phyloP scores from a whole-genome alignment of 2,797 vertebrate species.

The Podarcis siculus region DNA sequence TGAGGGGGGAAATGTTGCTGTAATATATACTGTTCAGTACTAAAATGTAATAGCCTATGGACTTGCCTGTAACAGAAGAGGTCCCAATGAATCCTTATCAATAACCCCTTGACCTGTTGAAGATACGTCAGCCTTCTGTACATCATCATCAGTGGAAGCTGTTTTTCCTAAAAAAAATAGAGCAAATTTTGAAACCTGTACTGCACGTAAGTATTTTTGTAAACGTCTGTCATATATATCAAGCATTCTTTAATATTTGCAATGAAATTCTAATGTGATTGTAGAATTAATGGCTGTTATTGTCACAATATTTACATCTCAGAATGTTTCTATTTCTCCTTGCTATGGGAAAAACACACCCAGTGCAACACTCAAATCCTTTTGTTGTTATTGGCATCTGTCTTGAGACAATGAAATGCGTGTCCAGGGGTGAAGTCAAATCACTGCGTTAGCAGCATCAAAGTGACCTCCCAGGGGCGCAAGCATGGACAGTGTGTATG shows the following conservation, averaged over 20 bases:
- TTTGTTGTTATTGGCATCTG: neutral
- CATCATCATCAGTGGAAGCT: constrained; percentile 92
- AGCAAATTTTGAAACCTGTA: constrained; percentile 34
- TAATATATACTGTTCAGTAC: constrained; percentile 12
- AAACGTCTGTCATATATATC: neutral
- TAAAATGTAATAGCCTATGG: neutral
- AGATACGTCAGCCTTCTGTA: constrained; percentile 98
- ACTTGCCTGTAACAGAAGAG: constrained; percentile 93
- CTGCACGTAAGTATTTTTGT: neutral
- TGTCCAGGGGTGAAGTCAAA: too few species aligned
- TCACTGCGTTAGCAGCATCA: too few species aligned
- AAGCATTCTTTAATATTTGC: accelerated
- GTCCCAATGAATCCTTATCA: constrained; percentile 98
- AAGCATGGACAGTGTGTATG: too few species aligned
- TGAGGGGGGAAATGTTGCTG: neutral
- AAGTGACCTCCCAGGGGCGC: too few species aligned
- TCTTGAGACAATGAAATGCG: too few species aligned
- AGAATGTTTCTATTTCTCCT: neutral
- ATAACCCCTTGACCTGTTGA: constrained; percentile 98
- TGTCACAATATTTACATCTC: neutral
- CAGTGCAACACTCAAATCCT: neutral
- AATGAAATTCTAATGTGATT: neutral
- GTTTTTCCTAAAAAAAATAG: constrained; percentile 85
- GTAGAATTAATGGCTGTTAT: neutral
- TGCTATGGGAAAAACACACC: neutral